A percentile compares a stretch with the other conserved stretches of the same genome.
These are phyloP conservation scores for Protobothrops mucrosquamatus DNA, from an alignment of 2,113 vertebrate species.

Conservation along the genomic window DNA sequence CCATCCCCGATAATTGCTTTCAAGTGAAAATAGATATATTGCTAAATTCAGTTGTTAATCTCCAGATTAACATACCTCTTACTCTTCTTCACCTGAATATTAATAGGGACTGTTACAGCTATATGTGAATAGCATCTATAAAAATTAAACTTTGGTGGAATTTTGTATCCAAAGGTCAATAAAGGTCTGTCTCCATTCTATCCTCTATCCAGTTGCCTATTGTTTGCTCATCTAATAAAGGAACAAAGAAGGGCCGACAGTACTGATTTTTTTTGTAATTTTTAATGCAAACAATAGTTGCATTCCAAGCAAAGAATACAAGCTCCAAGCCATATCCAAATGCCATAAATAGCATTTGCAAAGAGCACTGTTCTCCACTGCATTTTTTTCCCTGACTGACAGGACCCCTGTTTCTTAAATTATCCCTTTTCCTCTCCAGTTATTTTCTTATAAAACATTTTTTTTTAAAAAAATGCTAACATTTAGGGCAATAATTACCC, in stretches of 20 bases:
- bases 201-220: background rate
- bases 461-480: background rate
- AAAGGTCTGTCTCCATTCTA: background rate
- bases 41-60: background rate
- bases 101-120: background rate
- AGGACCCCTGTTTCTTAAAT: conserved; percentile 25
- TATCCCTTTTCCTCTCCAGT: conserved; percentile 22
- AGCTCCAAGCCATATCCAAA: background rate
- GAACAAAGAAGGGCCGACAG: conserved; percentile 19
- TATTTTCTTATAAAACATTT: background rate
- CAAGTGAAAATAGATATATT: conserved; percentile 17
- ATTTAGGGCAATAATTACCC: background rate
- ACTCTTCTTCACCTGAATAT: conserved; percentile 32
- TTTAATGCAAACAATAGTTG: background rate
- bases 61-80: conserved; percentile 26
- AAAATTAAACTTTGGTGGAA: conserved; percentile 33
- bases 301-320: conserved; percentile 20
- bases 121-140: conserved; percentile 35
- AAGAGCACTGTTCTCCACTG: conserved; percentile 29
- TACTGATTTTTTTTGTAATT: background rate
- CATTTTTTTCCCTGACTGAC: conserved; percentile 6
- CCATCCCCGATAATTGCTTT: background rate
- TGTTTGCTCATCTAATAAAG: conserved; percentile 13
- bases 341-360: conserved; percentile 31
- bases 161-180: conserved; percentile 13